Evolutionary conservation across 2,888 invertebrate species (phyloP).

Genomic region (Carcina quercana): DNA sequence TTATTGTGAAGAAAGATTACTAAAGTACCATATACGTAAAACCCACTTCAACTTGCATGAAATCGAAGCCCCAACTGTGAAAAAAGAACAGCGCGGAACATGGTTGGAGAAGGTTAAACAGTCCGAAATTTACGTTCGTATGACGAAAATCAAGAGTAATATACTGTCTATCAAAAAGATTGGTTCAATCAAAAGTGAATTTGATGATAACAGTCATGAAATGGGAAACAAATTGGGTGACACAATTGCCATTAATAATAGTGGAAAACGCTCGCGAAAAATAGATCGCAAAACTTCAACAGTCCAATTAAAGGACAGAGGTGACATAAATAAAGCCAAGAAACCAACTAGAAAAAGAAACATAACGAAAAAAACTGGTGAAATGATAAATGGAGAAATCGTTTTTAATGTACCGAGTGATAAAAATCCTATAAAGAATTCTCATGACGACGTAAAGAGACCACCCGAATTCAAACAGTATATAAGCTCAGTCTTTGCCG

Average conservation of each 20-base stretch:
- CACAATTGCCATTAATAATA: too few relatives aligned
- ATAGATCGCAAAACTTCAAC: too few relatives aligned
- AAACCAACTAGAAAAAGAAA: too few relatives aligned
- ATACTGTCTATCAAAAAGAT: slow-evolving; percentile 34
- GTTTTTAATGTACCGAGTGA: not conserved
- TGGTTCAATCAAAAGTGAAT: slow-evolving; percentile 15
- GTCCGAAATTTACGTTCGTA: slow-evolving; percentile 38
- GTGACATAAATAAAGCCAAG: too few relatives aligned
- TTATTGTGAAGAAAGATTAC: slow-evolving; percentile 42
- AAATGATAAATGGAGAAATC: too few relatives aligned
- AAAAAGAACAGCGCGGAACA: slow-evolving; percentile 41
- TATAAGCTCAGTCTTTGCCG: slow-evolving; percentile 30
- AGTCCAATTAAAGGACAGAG: too few relatives aligned
- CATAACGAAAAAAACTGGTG: too few relatives aligned
- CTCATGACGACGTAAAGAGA: not conserved
- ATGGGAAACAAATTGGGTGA: not conserved
- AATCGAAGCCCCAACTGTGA: slow-evolving; percentile 19
- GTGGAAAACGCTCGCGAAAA: too few relatives aligned
- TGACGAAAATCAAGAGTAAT: slow-evolving; percentile 50
- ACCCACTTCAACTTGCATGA: slow-evolving; percentile 37
- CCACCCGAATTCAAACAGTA: slow-evolving; percentile 20
- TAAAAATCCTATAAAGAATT: not conserved
- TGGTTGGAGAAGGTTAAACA: slow-evolving; percentile 45
- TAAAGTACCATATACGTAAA: slow-evolving; percentile 43
- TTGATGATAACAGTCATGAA: slow-evolving; percentile 3